These are phyloP conservation scores for Oligia latruncula DNA, from an alignment of 2,888 invertebrate species.

Conservation along the genomic window DNA sequence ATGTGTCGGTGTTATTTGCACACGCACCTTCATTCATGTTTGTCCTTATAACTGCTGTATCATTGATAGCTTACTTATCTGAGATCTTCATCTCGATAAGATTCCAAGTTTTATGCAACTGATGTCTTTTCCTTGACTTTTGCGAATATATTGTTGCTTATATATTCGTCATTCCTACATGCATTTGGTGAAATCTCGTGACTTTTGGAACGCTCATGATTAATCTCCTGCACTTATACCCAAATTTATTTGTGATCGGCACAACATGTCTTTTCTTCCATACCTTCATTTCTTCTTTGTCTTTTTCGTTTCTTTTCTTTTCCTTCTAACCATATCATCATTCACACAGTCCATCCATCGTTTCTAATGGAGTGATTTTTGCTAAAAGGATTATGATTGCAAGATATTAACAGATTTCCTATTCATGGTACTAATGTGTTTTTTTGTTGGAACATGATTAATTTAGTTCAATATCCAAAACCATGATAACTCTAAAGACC, in stretches of 20 bases:
- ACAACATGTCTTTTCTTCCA: background rate
- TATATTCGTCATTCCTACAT: background rate
- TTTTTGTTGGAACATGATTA: background rate
- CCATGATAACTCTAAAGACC: background rate
- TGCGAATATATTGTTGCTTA: background rate
- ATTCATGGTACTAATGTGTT: background rate
- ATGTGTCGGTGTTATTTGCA: conserved; percentile 29
- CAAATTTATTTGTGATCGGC: background rate
- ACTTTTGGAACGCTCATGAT: background rate
- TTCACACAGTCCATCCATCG: background rate
- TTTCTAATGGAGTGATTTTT: background rate
- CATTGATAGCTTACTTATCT: conserved; percentile 35
- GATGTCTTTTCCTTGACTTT: conserved; percentile 8
- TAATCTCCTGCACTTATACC: no score
- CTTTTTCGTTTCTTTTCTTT: background rate
- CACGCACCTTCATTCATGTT: conserved; percentile 38
- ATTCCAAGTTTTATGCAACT: conserved; percentile 24
- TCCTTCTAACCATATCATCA: background rate
- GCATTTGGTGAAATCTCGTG: background rate
- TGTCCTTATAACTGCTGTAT: conserved; percentile 19
- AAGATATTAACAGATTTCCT: background rate
- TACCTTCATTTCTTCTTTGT: no score
- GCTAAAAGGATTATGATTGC: background rate
- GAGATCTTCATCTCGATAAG: conserved; percentile 48
- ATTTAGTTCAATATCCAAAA: background rate